Percentiles rank a stretch among this genome's conserved stretches.
Conservation (phyloP, 2,888 invertebrate genomes). For the Horisme vitalbata region DNA sequence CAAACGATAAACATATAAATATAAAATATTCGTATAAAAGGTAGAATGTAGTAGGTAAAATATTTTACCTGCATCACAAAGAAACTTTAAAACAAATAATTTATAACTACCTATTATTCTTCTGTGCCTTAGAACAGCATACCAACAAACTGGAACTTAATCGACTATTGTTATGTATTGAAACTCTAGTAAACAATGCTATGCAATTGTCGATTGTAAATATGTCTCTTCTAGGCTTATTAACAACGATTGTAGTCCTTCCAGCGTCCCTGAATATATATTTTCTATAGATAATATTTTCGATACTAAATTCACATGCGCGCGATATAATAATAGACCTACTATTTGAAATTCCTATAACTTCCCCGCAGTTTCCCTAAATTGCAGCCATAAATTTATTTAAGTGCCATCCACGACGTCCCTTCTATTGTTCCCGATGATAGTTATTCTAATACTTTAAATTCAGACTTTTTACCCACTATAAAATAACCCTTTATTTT, state of each 20-base stretch:
- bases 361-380: background rate
- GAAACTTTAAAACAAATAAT: no score
- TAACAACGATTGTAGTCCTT: background rate
- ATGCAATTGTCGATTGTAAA: background rate
- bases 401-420: constrained; percentile 49
- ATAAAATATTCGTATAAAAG: no score
- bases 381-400: constrained; percentile 47
- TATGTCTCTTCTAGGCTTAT: background rate
- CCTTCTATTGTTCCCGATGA: constrained; percentile 49
- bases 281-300: background rate
- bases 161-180: constrained; percentile 8
- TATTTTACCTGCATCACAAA: no score
- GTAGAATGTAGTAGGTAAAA: no score
- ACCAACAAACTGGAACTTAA: background rate
- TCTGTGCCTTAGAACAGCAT: background rate
- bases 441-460: constrained; percentile 32
- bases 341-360: constrained; percentile 1
- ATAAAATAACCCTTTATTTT: no score
- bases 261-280: no score
- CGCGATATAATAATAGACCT: background rate
- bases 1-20: background rate
- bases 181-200: background rate
- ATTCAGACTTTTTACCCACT: constrained; percentile 37
- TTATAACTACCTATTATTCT: background rate
- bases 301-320: background rate